Evolutionary conservation across 2,797 vertebrate species (phyloP).

Genomic region (Synaphobranchus kaupii): DNA sequence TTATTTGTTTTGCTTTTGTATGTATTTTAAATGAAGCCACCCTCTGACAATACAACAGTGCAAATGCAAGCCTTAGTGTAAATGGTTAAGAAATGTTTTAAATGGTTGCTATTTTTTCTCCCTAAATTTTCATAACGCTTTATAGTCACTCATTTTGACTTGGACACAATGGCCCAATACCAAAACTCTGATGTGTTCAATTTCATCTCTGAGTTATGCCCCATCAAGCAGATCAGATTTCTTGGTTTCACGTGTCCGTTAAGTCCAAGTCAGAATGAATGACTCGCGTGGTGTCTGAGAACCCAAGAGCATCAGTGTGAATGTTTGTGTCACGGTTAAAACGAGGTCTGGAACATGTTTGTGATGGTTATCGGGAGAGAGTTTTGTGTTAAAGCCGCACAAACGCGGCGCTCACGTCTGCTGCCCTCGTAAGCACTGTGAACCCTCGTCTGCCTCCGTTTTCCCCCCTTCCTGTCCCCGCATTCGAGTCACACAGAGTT

Average conservation of each 20-base stretch:
- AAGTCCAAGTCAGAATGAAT: neutral
- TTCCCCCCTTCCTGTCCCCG: slow-evolving; percentile 30
- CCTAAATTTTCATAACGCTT: neutral
- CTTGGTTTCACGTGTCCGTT: neutral
- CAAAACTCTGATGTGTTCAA: neutral
- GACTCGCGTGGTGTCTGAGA: neutral
- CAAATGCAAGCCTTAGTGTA: neutral
- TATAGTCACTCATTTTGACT: neutral
- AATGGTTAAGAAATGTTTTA: neutral
- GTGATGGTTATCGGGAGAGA: slow-evolving; percentile 8
- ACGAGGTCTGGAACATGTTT: neutral
- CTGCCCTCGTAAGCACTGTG: slow-evolving; percentile 15
- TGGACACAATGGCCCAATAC: neutral
- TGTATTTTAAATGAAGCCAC: neutral
- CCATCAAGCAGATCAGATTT: neutral
- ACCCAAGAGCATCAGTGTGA: neutral
- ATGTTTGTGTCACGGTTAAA: slow-evolving; percentile 5
- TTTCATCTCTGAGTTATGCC: neutral
- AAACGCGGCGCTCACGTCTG: slow-evolving; percentile 41
- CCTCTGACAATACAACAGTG: neutral
- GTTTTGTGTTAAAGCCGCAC: neutral
- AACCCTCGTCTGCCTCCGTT: slow-evolving; percentile 37
- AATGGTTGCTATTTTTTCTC: no score
- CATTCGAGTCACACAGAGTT: slow-evolving; percentile 48
- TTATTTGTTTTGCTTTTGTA: neutral